These are phyloP conservation scores for Tupaia chinensis DNA, from an alignment of 2,113 vertebrate genomes.

Conservation along the genomic window DNA sequence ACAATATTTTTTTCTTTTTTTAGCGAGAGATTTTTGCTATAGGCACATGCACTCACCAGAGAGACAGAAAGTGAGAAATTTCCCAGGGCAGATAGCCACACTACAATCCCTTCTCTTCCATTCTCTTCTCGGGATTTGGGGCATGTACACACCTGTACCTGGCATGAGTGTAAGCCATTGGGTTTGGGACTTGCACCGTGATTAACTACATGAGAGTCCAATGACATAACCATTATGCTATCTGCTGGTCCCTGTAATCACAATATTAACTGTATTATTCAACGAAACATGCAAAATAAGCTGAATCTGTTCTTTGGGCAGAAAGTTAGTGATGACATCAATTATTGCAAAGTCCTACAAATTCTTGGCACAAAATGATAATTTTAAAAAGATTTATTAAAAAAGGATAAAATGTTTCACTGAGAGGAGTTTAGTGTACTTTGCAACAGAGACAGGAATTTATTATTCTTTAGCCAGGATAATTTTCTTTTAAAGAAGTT, in stretches of 20 bases:
- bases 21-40: too few relatives aligned
- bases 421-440: background rate
- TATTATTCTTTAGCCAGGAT: conserved; percentile 3
- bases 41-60: too few relatives aligned
- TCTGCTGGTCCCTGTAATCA: background rate
- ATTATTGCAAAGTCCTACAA: background rate
- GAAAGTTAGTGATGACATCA: background rate
- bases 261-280: background rate
- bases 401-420: background rate
- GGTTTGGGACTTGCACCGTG: too few relatives aligned
- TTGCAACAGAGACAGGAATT: background rate
- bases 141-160: too few relatives aligned
- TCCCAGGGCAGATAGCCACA: too few relatives aligned
- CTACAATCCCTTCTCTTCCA: too few relatives aligned
- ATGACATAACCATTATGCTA: too few relatives aligned
- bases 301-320: background rate
- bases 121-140: too few relatives aligned
- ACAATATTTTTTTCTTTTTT: background rate
- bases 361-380: background rate
- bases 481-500: background rate
- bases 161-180: too few relatives aligned
- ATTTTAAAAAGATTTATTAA: background rate
- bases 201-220: too few relatives aligned
- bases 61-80: too few relatives aligned
- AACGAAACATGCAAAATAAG: background rate